phyloP scores from a whole-genome alignment of 2,113 vertebrate species.

The Hassar affinis region DNA sequence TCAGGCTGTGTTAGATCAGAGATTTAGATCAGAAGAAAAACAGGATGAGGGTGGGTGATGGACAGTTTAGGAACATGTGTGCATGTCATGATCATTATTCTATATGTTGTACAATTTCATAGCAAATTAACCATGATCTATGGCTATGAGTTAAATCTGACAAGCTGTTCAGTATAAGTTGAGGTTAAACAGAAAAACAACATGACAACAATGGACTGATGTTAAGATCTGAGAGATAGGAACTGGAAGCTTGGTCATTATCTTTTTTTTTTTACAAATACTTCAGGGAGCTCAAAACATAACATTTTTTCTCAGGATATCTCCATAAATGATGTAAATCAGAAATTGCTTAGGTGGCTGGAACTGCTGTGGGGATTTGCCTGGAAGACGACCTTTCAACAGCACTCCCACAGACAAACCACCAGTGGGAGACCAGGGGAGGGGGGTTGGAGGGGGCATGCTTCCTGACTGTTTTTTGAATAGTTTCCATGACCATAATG shows the following conservation, averaged over 20 bases:
- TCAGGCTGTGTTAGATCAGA: neutral
- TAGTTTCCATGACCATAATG: slow-evolving; percentile 41
- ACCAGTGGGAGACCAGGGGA: slow-evolving; percentile 13
- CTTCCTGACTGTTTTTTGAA: slow-evolving; percentile 31
- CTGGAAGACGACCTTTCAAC: slow-evolving; percentile 35
- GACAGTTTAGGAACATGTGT: neutral
- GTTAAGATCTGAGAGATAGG: neutral
- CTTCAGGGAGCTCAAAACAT: neutral
- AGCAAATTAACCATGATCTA: neutral
- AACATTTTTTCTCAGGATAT: neutral
- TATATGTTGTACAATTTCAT: neutral
- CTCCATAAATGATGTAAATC: slow-evolving; percentile 18
- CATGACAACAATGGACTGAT: neutral
- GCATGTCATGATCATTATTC: slow-evolving; percentile 11
- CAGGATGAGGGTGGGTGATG: neutral
- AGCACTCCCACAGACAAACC: slow-evolving; percentile 21
- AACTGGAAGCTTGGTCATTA: too few species aligned
- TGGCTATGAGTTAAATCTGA: neutral
- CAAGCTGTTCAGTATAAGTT: neutral
- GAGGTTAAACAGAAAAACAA: neutral
- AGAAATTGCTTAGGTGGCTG: slow-evolving; percentile 29
- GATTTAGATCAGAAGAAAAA: slow-evolving; percentile 21
- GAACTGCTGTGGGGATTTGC: slow-evolving; percentile 14
- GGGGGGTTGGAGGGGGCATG: neutral
- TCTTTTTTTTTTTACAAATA: neutral